These are phyloP conservation scores for Platichthys stellatus DNA, from an alignment of 2,113 vertebrate species.

Conservation along the genomic window DNA sequence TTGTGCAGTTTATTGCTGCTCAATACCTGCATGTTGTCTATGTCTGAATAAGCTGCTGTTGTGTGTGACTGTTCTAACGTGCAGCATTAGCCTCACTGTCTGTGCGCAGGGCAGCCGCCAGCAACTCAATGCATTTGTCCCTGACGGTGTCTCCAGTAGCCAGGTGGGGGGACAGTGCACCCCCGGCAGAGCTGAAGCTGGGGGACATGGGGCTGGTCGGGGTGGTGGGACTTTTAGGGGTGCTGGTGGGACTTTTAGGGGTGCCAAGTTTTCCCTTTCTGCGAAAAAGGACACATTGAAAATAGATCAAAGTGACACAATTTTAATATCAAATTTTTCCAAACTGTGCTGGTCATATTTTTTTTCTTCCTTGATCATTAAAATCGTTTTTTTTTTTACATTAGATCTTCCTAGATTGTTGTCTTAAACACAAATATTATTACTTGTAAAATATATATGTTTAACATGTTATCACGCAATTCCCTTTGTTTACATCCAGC, in stretches of 20 bases:
- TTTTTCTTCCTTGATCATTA: background rate
- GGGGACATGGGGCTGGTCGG: slow-evolving; percentile 86
- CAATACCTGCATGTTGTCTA: background rate
- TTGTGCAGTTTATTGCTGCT: background rate
- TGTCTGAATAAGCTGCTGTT: background rate
- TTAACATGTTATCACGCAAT: too few species aligned
- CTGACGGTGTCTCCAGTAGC: slow-evolving; percentile 90
- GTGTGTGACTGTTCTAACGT: background rate
- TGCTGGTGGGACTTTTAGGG: slow-evolving; percentile 85
- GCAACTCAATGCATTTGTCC: slow-evolving; percentile 97
- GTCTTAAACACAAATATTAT: too few species aligned
- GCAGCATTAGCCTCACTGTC: slow-evolving; percentile 83
- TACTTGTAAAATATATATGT: too few species aligned
- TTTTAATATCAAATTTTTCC: too few species aligned
- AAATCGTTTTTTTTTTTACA: too few species aligned
- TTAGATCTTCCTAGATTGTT: too few species aligned
- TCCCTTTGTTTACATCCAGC: too few species aligned
- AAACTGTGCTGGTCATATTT: too few species aligned
- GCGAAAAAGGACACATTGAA: slow-evolving; percentile 19
- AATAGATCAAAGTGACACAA: too few species aligned
- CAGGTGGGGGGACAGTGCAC: slow-evolving; percentile 83
- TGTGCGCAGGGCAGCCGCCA: slow-evolving; percentile 88
- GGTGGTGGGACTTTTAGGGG: slow-evolving; percentile 84
- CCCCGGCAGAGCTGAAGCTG: slow-evolving; percentile 79
- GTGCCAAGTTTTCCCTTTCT: slow-evolving; percentile 83